Evolutionary conservation across 1,140 invertebrate species (phyloP).

Genomic region (Lordiphosa mommai): DNA sequence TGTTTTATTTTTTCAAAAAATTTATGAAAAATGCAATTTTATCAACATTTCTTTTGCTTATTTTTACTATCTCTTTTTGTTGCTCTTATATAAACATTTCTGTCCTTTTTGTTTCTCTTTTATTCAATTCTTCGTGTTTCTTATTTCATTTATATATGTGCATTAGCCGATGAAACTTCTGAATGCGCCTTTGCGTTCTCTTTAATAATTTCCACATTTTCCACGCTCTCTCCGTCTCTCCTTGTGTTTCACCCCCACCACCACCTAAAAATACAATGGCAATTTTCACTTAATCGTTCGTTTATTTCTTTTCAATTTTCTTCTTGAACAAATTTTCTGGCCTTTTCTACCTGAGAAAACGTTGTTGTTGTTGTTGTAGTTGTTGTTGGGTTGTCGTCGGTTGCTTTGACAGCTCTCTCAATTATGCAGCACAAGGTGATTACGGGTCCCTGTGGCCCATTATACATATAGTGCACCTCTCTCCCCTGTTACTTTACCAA

Average conservation of each 20-base stretch:
- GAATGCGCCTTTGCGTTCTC: constrained; percentile 1
- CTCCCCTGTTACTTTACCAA: not conserved
- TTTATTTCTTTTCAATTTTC: constrained; percentile 12
- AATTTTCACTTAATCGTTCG: constrained; percentile 49
- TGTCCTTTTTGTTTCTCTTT: too few relatives aligned
- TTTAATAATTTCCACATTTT: constrained; percentile 37
- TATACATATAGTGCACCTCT: constrained; percentile 8
- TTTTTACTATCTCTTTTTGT: too few relatives aligned
- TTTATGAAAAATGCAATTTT: too few relatives aligned
- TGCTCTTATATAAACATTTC: too few relatives aligned
- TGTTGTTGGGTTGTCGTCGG: constrained; percentile 1
- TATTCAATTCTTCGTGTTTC: not conserved
- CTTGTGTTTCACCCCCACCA: constrained; percentile 7
- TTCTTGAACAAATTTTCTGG: not conserved
- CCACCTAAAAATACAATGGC: constrained; percentile 28
- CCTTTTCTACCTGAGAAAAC: constrained; percentile 21
- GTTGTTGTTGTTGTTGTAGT: constrained; percentile 7
- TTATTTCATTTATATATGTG: constrained; percentile 19
- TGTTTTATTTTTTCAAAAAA: too few relatives aligned
- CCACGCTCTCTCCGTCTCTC: constrained; percentile 27
- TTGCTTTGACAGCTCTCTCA: constrained; percentile 51
- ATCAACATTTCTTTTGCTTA: too few relatives aligned
- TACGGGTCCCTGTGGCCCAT: constrained; percentile 10
- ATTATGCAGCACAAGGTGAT: constrained; percentile 40
- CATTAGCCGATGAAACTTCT: not conserved